Conservation (phyloP, 2,888 invertebrate genomes). For the Villa cingulata region DNA sequence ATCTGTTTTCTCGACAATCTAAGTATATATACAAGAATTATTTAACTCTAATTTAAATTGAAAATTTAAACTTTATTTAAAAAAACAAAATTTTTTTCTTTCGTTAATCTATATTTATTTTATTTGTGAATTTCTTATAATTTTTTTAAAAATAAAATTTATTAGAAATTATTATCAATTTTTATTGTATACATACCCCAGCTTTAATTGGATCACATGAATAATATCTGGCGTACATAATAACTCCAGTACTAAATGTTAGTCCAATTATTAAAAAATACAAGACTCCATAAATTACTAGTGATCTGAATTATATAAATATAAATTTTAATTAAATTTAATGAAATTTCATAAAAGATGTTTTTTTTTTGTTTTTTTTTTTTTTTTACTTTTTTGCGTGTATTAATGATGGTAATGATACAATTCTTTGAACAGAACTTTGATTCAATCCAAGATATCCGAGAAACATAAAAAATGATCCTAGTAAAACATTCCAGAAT, state of each 20-base stretch:
- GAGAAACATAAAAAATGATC: conserved; percentile 45
- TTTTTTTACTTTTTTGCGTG: conserved; percentile 44
- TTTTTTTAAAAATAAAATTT: too few species aligned
- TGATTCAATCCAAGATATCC: conserved; percentile 55
- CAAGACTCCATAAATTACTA: conserved; percentile 42
- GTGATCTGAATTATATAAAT: conserved; percentile 33
- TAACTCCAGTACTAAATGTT: conserved; percentile 45
- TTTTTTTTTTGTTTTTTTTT: too few species aligned
- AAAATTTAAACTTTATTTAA: too few species aligned
- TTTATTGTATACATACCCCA: conserved; percentile 35
- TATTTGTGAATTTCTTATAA: too few species aligned
- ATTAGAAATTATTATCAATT: too few species aligned
- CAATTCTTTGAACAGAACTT: conserved; percentile 56
- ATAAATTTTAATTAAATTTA: not conserved
- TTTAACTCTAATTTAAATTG: not conserved
- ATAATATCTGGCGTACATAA: conserved; percentile 43
- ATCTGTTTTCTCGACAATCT: conserved; percentile 31
- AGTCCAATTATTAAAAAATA: conserved; percentile 41
- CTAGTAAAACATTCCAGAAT: conserved; percentile 47
- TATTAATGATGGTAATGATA: conserved; percentile 44
- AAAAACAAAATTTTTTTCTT: too few species aligned
- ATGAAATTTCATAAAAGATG: not conserved
- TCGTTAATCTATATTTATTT: too few species aligned
- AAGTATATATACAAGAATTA: not conserved
- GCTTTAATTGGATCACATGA: conserved; percentile 45